phyloP scores from a whole-genome alignment of 2,113 vertebrate species.

The Antidorcas marsupialis region DNA sequence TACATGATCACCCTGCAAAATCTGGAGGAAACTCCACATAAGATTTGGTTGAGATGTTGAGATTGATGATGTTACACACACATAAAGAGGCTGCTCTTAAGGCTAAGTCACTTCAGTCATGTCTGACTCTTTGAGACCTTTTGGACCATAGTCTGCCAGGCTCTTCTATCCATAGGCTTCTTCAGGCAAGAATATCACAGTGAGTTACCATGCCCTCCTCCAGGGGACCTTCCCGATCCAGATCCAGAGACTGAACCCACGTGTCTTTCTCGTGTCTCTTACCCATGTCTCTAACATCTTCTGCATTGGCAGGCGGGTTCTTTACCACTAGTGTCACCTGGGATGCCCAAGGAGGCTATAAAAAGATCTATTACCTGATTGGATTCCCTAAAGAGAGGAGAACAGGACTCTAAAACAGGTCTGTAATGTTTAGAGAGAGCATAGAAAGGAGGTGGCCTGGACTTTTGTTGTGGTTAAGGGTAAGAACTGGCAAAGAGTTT shows the following conservation, averaged over 20 bases:
- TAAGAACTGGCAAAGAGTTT: not conserved
- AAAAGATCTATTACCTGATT: not conserved
- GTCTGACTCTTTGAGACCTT: not conserved
- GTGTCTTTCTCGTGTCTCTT: not conserved
- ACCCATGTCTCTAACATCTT: not conserved
- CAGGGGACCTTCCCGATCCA: not conserved
- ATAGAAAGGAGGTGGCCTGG: not conserved
- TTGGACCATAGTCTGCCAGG: not conserved
- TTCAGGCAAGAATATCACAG: not conserved
- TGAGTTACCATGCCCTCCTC: not conserved
- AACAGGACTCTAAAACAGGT: not conserved
- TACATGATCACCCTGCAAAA: not conserved
- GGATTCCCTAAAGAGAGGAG: not conserved
- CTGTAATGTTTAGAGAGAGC: not conserved
- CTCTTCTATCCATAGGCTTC: not conserved
- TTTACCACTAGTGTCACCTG: not conserved
- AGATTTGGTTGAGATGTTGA: not conserved
- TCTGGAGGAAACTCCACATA: not conserved
- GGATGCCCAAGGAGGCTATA: not conserved
- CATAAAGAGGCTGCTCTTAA: not conserved
- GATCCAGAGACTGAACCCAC: not conserved
- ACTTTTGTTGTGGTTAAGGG: not conserved
- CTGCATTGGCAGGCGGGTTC: not conserved
- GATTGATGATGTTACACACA: not conserved
- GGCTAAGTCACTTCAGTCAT: not conserved